Conservation (phyloP, 2,888 invertebrate genomes). For the Eurytoma californica region DNA sequence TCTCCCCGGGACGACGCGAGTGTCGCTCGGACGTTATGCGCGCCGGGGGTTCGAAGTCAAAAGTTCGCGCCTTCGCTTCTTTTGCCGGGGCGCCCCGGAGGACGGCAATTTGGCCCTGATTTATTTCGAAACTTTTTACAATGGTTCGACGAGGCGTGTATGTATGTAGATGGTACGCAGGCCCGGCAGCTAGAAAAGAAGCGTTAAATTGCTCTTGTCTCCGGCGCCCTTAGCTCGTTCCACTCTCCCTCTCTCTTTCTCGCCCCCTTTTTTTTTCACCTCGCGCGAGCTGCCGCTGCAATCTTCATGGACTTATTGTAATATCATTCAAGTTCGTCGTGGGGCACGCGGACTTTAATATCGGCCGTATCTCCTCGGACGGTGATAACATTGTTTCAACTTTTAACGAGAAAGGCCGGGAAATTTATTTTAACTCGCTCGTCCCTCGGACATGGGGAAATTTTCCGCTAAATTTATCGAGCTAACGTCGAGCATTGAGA, state of each 20-base stretch:
- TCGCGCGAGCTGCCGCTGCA: constrained; percentile 13
- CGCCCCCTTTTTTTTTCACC: constrained; percentile 16
- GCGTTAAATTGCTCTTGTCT: constrained; percentile 63
- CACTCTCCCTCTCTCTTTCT: constrained; percentile 15
- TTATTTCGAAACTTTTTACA: constrained; percentile 69
- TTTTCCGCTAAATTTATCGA: constrained; percentile 41
- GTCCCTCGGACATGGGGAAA: constrained; percentile 23
- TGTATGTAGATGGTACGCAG: constrained; percentile 41
- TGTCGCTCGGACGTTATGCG: constrained; percentile 19
- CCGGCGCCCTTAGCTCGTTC: constrained; percentile 1
- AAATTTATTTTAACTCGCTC: constrained; percentile 50
- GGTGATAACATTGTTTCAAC: constrained; percentile 40
- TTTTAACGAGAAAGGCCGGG: constrained; percentile 49
- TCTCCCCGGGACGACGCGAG: background rate
- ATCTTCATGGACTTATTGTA: constrained; percentile 54
- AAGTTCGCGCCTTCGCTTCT: constrained; percentile 58
- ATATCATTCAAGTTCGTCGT: constrained; percentile 52
- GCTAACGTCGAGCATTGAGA: background rate
- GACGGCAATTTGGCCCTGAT: constrained; percentile 67
- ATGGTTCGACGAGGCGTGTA: constrained; percentile 66
- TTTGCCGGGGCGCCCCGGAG: constrained; percentile 39
- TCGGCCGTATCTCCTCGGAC: constrained; percentile 34
- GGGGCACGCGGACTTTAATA: constrained; percentile 31
- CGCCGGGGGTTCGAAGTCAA: constrained; percentile 61
- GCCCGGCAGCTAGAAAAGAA: constrained; percentile 57